These are phyloP conservation scores for Drosophila takahashii DNA, from an alignment of 1,140 invertebrate genomes.

Conservation along the genomic window DNA sequence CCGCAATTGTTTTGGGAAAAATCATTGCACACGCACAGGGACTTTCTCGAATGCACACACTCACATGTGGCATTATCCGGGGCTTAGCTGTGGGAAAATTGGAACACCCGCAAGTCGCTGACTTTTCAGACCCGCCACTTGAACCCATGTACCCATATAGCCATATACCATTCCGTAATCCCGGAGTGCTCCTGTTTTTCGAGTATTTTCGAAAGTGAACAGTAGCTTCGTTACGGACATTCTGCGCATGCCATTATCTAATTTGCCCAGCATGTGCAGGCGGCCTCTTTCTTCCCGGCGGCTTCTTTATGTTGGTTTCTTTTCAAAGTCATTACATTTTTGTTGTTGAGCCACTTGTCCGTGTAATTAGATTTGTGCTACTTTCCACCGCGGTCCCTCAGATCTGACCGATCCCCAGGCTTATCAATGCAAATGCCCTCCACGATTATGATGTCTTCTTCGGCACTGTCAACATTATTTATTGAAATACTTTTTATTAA, in stretches of 20 bases:
- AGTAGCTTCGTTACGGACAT: slow-evolving; percentile 60
- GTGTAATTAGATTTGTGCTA: slow-evolving; percentile 75
- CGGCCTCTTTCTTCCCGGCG: slow-evolving; percentile 25
- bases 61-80: slow-evolving; percentile 59
- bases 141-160: slow-evolving; percentile 22
- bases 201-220: slow-evolving; percentile 39
- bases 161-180: slow-evolving; percentile 56
- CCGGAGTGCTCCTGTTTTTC: slow-evolving; percentile 39
- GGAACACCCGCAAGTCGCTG: slow-evolving; percentile 73
- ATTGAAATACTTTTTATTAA: slow-evolving; percentile 77
- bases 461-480: slow-evolving; percentile 58
- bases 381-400: slow-evolving; percentile 59
- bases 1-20: slow-evolving; percentile 55
- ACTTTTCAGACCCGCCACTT: slow-evolving; percentile 58
- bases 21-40: slow-evolving; percentile 26
- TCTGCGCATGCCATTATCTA: slow-evolving; percentile 77
- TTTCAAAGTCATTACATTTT: not conserved
- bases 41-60: slow-evolving; percentile 10
- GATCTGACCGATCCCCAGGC: slow-evolving; percentile 47
- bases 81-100: slow-evolving; percentile 65
- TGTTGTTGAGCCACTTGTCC: slow-evolving; percentile 58
- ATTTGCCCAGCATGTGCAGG: slow-evolving; percentile 62
- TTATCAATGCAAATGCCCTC: slow-evolving; percentile 72
- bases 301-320: slow-evolving; percentile 26
- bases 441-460: slow-evolving; percentile 47